Percentiles rank a stretch among this genome's conserved stretches.
These are phyloP conservation scores for Pagetopsis macropterus DNA, from an alignment of 2,797 vertebrate species.

Conservation along the genomic window DNA sequence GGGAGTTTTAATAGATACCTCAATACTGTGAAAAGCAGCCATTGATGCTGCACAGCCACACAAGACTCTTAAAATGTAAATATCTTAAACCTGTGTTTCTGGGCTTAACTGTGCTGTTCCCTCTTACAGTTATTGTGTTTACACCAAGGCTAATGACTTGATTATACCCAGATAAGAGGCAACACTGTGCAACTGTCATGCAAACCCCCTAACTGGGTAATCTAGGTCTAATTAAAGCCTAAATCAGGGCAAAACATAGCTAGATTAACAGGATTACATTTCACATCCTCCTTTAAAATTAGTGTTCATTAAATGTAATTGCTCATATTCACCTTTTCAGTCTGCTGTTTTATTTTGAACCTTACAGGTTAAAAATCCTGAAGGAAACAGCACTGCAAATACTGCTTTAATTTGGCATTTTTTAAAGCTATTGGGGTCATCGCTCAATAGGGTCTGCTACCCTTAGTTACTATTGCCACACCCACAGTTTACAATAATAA, in stretches of 20 bases:
- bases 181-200: not conserved
- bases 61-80: not conserved
- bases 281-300: not conserved
- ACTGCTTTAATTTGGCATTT: too few species aligned
- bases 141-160: not conserved
- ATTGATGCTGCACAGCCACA: not conserved
- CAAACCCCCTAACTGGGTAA: slow-evolving; percentile 26
- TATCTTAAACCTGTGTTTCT: not conserved
- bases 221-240: not conserved
- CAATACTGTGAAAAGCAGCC: not conserved
- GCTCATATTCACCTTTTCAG: too few species aligned
- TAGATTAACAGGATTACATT: slow-evolving; percentile 1
- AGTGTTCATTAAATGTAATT: not conserved
- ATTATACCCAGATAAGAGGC: slow-evolving; percentile 10
- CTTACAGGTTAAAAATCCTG: not conserved
- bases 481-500: too few species aligned
- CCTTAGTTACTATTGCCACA: too few species aligned
- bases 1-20: not conserved
- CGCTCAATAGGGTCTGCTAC: too few species aligned
- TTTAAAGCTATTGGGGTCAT: too few species aligned
- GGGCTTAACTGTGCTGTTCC: not conserved
- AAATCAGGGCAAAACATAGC: not conserved
- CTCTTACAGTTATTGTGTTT: not conserved
- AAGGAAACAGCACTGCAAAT: not conserved
- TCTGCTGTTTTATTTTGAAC: not conserved